A percentile compares a stretch with the other conserved stretches of the same genome.
Evolutionary conservation across 2,113 vertebrate genomes (phyloP).

Genomic region (Neolamprologus caudopunctatus): DNA sequence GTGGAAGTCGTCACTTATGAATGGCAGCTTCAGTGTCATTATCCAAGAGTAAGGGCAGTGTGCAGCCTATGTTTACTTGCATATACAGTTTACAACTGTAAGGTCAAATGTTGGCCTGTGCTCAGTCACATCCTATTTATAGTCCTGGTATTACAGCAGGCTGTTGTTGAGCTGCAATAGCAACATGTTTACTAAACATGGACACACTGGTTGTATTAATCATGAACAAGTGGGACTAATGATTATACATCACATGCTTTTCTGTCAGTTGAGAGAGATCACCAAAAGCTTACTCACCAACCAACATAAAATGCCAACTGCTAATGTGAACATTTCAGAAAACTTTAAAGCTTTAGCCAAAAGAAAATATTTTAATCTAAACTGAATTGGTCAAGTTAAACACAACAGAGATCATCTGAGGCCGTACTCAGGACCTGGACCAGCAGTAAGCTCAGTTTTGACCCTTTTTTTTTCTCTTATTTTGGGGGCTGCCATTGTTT

Average conservation of each 20-base stretch:
- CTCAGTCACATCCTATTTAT: conserved; percentile 28
- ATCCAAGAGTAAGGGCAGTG: background rate
- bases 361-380: background rate
- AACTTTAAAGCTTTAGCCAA: background rate
- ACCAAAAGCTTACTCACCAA: background rate
- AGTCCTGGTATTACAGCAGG: conserved; percentile 2
- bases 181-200: conserved; percentile 18
- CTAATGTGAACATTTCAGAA: background rate
- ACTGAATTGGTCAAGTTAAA: background rate
- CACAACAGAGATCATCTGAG: background rate
- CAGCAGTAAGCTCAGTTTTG: background rate
- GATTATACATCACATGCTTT: background rate
- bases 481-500: background rate
- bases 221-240: background rate
- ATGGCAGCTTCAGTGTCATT: background rate
- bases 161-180: background rate
- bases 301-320: background rate
- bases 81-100: background rate
- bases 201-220: background rate
- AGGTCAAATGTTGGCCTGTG: background rate
- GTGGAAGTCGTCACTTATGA: background rate
- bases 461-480: background rate
- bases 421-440: background rate
- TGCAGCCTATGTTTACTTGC: background rate
- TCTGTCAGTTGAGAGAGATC: background rate